Conservation (phyloP, 2,797 vertebrate genomes). For the Myotis planiceps region DNA sequence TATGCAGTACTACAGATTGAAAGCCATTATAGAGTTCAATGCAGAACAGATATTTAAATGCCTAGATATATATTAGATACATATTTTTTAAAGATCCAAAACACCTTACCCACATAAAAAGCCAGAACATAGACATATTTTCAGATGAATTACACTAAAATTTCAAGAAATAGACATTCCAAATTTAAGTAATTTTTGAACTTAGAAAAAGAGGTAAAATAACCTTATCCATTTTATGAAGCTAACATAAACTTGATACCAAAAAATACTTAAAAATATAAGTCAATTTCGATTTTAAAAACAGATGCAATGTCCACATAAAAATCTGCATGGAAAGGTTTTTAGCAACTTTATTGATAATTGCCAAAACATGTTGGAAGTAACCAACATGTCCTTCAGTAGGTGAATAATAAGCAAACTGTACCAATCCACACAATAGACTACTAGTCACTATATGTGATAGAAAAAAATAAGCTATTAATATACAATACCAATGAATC, state of each 20-base stretch:
- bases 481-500: not conserved
- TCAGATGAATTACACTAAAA: not conserved
- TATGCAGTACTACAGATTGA: not conserved
- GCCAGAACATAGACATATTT: not conserved
- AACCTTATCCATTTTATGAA: not conserved
- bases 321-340: not conserved
- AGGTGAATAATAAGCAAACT: not conserved
- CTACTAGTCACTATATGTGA: not conserved
- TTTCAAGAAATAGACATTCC: conserved; percentile 18
- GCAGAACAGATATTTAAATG: not conserved
- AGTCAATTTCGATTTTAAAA: conserved; percentile 5
- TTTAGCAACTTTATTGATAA: not conserved
- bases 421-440: not conserved
- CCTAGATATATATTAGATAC: not conserved
- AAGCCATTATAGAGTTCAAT: not conserved
- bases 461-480: not conserved
- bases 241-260: not conserved
- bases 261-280: conserved; percentile 28
- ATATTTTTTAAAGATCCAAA: not conserved
- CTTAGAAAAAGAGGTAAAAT: not conserved
- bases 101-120: not conserved
- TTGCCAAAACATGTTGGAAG: not conserved
- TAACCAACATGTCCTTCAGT: not conserved
- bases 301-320: not conserved
- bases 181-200: not conserved